Evolutionary conservation across 2,888 invertebrate genomes (phyloP), one percentile per base, ranked within the genome.

Genomic region (Diabrotica balteata): DNA sequence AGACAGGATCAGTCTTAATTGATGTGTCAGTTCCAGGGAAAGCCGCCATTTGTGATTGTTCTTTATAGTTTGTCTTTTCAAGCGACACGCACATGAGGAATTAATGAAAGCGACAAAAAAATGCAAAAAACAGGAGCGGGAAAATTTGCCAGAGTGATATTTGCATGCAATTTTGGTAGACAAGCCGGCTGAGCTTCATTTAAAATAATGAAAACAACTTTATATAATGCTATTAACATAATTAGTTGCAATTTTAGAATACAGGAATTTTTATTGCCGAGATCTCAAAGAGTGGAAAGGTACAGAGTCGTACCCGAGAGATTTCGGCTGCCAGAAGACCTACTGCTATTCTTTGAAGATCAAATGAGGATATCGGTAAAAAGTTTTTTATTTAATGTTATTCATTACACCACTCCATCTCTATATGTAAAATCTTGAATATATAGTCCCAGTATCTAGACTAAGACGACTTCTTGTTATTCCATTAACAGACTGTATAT

Each of bases 1-100:
- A 74, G 79, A 78, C 79, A 77, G 79, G 77, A 76, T 78, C 79
- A 68, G 73, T 71, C 72, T 80, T 80, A 80, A 81, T 80, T 81
- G 80, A 80, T 80, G 81, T 80, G 81, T 81, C 79, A 81, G 80
- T 81, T 81, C 80, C 78, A 76, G 80, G 80, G 79, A 81, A 80
- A 75, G 79, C 78, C 78, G 80, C 78, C 80, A 77, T 77, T 77
- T 78, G 73, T 75, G 78, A 77, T 78, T 77, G 77, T 80, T 79
- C 79, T 78, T 78, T 77, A 78, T 78, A 74, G 77, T 75, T 72
- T 67, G 76, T 75, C 71, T 73, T 72, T 58, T 62, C 9, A 17
- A 58, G 11, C 22, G 59, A 61, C 53, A 63, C 59, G 62, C 60
- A 59, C 62, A 52, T 32, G 63, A 53, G 64, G 59, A 64, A 58